Evolutionary conservation across 2,888 invertebrate species (phyloP), one percentile per base, ranked within the genome.

Genomic region (Incurvaria masculella): DNA sequence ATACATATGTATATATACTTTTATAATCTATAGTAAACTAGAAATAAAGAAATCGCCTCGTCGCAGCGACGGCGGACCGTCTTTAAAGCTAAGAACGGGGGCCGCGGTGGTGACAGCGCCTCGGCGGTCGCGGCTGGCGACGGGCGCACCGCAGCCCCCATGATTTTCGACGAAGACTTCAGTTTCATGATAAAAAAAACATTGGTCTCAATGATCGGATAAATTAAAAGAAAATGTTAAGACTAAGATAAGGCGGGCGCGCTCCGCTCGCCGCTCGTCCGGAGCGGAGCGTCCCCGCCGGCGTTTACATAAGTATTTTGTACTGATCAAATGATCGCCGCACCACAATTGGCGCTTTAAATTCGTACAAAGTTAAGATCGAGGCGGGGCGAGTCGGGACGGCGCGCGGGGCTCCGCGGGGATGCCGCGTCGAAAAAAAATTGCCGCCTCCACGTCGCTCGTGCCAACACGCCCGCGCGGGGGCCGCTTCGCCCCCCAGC

Each of bases 191-290:
- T 33, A 72, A 71, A 65, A 72, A 72, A 72, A 69, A 71, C 69
- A 70, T 75, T 71, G 72, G 73, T 73, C 74, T 72, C 73, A 33
- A 33, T 33, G 54, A 49, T 49, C 27, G 65, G 66, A 66, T 69
- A 72, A 74, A 73, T 72, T 70, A 70, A 70, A 69, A 69, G n/a
- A 66, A 68, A 65, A 68, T 69, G 70, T 43, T 16, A 18, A 23
- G 44, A 16, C 44, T 41, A 18, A 3, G n/a, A 14, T 17, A 17
- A 14, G 33, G 33, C 14, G 4, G 14, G 11, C 11, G 14, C 8
- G 33, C 33, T 8, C 33, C 33, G 33, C 33, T 8, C 11, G 33
- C 8, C 3, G 14, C 23, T 5, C 10, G 10, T n/a, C n/a, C n/a
- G n/a, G 11, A 8, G 33, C 33, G 33, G 14, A 4, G 33, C 33